These are phyloP conservation scores for Rhinichthys klamathensis DNA, from an alignment of 2,113 vertebrate species.

Conservation along the genomic window DNA sequence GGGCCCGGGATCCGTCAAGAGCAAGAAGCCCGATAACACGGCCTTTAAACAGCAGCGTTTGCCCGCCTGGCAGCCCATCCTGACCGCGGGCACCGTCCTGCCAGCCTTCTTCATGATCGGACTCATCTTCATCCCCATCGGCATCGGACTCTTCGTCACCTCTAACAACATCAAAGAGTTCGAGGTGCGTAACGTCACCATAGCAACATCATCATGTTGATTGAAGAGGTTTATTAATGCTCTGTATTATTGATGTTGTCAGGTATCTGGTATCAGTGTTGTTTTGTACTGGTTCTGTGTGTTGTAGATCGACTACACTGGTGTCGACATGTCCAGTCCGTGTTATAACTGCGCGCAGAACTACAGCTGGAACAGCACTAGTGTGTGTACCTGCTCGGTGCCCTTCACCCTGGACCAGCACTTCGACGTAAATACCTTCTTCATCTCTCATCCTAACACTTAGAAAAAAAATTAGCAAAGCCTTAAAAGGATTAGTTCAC, in stretches of 20 bases:
- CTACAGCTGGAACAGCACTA: conserved; percentile 78
- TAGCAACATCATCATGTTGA: neutral
- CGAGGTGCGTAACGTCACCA: conserved; percentile 76
- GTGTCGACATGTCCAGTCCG: conserved; percentile 79
- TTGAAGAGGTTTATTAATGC: too few relatives aligned
- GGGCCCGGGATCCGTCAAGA: conserved; percentile 74
- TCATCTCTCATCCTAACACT: neutral
- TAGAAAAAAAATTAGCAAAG: neutral
- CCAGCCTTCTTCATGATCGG: conserved; percentile 96
- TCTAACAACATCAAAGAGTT: conserved; percentile 96
- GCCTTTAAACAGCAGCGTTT: conserved; percentile 96
- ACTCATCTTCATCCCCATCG: conserved; percentile 95
- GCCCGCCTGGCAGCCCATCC: conserved; percentile 95
- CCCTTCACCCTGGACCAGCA: conserved; percentile 85
- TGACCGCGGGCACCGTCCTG: conserved; percentile 92
- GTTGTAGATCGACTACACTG: conserved; percentile 93
- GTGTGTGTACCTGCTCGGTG: conserved; percentile 81
- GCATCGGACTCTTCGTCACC: conserved; percentile 94
- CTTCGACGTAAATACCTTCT: conserved; percentile 84
- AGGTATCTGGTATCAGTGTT: neutral
- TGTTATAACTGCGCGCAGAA: conserved; percentile 86
- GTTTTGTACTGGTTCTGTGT: conserved; percentile 44
- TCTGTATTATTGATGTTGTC: neutral
- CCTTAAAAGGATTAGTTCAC: too few relatives aligned
- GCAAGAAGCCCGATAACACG: conserved; percentile 92